phyloP scores from a whole-genome alignment of 2,888 invertebrate genomes.

The Biston stratarius region DNA sequence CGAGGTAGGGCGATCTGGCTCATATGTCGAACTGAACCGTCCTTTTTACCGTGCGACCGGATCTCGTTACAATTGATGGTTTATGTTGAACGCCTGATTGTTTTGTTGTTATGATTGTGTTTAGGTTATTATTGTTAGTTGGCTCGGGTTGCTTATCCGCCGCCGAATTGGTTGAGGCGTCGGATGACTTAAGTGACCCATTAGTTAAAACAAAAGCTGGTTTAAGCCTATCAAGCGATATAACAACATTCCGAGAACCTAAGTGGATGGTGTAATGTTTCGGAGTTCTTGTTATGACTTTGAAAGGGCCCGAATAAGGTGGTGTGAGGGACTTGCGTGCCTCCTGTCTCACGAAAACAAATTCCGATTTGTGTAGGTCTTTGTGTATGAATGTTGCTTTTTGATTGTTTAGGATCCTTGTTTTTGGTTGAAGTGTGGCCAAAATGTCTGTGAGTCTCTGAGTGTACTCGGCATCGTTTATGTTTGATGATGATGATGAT shows the following conservation, averaged over 20 bases:
- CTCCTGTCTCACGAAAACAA: neutral
- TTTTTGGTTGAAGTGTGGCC: neutral
- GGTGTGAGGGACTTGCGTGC: slow-evolving; percentile 1
- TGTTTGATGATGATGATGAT: neutral
- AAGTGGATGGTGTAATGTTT: neutral
- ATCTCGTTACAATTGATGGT: too few relatives aligned
- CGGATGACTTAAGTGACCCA: neutral
- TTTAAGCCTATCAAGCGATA: slow-evolving; percentile 2
- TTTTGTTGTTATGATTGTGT: neutral
- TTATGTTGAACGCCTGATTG: too few relatives aligned
- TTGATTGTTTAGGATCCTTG: neutral
- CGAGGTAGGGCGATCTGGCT: too few relatives aligned
- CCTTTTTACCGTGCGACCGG: too few relatives aligned
- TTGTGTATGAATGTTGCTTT: neutral
- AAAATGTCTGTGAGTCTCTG: neutral
- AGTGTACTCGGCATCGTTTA: neutral
- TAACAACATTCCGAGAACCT: neutral
- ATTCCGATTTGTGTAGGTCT: too few relatives aligned
- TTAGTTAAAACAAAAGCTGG: neutral
- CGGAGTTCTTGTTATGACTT: neutral
- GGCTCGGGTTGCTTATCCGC: neutral
- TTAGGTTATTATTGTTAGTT: neutral
- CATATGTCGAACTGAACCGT: too few relatives aligned
- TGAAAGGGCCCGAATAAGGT: neutral
- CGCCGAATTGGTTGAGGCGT: neutral